Evolutionary conservation across 2,888 invertebrate species (phyloP), one percentile per base, ranked within the genome.

Genomic region (Trisateles emortualis): DNA sequence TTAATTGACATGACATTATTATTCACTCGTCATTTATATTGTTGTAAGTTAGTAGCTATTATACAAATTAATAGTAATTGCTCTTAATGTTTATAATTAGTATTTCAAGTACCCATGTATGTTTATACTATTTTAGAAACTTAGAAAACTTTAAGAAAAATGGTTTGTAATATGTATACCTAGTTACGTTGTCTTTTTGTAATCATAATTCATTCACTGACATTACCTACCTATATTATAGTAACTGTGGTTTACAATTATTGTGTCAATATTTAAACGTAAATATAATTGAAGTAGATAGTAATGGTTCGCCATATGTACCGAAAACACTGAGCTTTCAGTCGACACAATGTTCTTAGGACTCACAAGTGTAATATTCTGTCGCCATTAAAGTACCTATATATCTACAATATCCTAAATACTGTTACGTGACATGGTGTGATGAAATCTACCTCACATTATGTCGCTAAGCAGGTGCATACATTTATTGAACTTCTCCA

Each of bases 331-430:
- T 86, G 87, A 87, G 84, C 86, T 86, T 84, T 81, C 80, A 80
- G 81, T 85, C 83, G 78, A 83, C 77, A 79, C 78, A 74, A 81
- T 83, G 78, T 83, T 84, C 72, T 86, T 84, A 84, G 83, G 68
- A 83, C 84, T 87, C 86, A n/a, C 87, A 86, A 57, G 74, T 91
- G 88, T 91, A 88, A 84, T 86, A 84, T 84, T 87, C 84, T 88
- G 80, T 88, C 84, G 79, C 80, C 79, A 91, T 84, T 90, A 90
- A 90, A 90, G 78, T 85, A 84, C 86, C 3, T 22, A n/a, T 22
- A 83, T 89, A 87, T 79, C 78, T 77, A 81, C 62, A 63, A 76
- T 63, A 65, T 44, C 9, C 13, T n/a, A 41, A 55, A 59, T 56
- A 72, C 80, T 79, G 81, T 63, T 36, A 68, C 49, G 67, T 62